A percentile compares a stretch with the other conserved stretches of the same genome.
Conservation (phyloP, 2,888 invertebrate species). For the Carpatolechia fugitivella region DNA sequence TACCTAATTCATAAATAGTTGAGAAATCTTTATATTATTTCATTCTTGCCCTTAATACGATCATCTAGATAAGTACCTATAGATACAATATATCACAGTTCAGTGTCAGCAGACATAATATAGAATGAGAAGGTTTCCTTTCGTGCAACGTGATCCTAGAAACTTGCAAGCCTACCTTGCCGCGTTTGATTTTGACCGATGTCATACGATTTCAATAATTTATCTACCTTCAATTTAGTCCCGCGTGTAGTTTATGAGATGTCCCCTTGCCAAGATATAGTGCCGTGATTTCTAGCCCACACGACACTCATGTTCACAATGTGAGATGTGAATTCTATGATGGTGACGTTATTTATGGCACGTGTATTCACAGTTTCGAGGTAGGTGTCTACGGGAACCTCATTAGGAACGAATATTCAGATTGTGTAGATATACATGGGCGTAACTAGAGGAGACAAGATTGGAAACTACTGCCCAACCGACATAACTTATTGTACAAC, state of each 20-base stretch:
- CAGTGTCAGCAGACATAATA: background rate
- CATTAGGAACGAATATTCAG: background rate
- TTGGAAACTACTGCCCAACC: no score
- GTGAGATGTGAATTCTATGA: constrained; percentile 60
- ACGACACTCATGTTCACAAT: constrained; percentile 52
- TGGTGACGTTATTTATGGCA: constrained; percentile 49
- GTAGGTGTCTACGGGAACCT: constrained; percentile 9
- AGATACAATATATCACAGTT: no score
- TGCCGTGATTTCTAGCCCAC: constrained; percentile 55
- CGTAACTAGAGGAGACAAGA: no score
- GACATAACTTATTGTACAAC: no score
- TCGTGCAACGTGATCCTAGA: background rate
- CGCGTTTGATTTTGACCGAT: background rate
- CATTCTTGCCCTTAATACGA: no score
- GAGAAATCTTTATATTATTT: no score
- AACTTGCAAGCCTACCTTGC: background rate
- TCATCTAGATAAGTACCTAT: no score
- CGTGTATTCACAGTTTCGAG: constrained; percentile 9
- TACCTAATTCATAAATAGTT: no score
- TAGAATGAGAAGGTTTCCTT: background rate
- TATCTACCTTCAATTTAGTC: constrained; percentile 16
- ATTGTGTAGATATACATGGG: background rate
- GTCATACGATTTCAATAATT: constrained; percentile 1
- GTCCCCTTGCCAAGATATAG: constrained; percentile 8
- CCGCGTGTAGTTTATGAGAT: constrained; percentile 16